phyloP scores from a whole-genome alignment of 2,113 vertebrate species.

The Stictonetta naevosa region DNA sequence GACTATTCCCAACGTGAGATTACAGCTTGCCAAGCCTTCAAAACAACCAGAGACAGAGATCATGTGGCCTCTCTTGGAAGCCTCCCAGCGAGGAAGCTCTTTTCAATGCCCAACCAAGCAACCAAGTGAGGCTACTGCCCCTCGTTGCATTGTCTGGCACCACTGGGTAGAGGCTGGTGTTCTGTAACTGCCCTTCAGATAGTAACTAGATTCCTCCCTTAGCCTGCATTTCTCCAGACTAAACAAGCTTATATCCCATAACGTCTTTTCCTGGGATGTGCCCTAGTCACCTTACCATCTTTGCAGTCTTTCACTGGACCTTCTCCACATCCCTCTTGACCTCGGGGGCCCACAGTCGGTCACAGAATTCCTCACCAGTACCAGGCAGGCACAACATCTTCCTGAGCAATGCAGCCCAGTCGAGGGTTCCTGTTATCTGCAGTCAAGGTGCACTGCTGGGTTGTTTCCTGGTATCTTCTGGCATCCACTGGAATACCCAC shows the following conservation, averaged over 20 bases:
- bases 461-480: not conserved
- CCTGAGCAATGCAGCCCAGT: not conserved
- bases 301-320: not conserved
- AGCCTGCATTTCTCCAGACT: too few relatives aligned
- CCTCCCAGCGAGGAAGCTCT: not conserved
- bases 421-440: not conserved
- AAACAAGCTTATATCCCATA: not conserved
- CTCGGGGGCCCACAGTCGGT: not conserved
- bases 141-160: not conserved
- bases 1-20: not conserved
- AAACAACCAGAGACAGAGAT: not conserved
- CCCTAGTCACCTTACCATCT: not conserved
- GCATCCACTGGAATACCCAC: fast-evolving
- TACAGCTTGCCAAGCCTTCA: not conserved
- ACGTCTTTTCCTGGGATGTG: not conserved
- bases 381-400: not conserved
- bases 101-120: not conserved
- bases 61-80: not conserved
- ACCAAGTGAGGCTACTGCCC: not conserved
- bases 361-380: not conserved
- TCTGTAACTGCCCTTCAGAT: not conserved
- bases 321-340: not conserved
- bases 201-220: not conserved
- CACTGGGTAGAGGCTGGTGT: not conserved
- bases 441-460: not conserved